Evolutionary conservation across 2,113 vertebrate genomes (phyloP).

Genomic region (Heptranchias perlo): DNA sequence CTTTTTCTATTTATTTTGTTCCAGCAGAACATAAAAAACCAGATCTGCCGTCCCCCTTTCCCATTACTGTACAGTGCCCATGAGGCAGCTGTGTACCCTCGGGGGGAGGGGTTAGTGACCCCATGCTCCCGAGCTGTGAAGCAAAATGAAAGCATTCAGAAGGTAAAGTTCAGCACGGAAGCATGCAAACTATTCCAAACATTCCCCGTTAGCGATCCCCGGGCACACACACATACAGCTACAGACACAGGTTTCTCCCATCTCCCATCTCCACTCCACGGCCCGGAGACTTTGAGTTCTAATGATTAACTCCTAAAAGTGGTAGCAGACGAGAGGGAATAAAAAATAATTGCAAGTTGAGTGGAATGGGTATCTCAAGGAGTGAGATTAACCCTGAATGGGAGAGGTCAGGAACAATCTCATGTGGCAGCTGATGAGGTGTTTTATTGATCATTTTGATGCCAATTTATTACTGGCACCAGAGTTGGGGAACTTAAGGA

Average conservation of each 20-base stretch:
- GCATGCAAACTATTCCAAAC: slow-evolving; percentile 11
- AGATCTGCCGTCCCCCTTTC: not conserved
- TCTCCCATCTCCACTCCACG: too few relatives aligned
- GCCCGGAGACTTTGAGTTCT: too few relatives aligned
- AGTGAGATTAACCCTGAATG: not conserved
- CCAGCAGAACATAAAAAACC: not conserved
- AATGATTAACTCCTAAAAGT: not conserved
- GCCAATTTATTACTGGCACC: not conserved
- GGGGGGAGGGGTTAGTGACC: too few relatives aligned
- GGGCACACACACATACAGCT: not conserved
- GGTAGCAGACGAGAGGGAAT: not conserved
- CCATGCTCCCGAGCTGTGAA: too few relatives aligned
- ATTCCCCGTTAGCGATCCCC: not conserved
- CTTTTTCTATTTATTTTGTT: not conserved
- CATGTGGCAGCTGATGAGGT: not conserved
- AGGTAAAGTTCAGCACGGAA: not conserved
- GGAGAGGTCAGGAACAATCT: too few relatives aligned
- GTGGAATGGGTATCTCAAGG: too few relatives aligned
- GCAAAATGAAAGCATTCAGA: not conserved
- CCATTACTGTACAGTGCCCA: too few relatives aligned
- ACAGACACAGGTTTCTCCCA: too few relatives aligned
- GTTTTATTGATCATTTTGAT: not conserved
- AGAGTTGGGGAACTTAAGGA: not conserved
- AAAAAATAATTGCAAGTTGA: not conserved
- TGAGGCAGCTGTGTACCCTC: too few relatives aligned